These are phyloP conservation scores for Drosophila quadrilineata DNA, from an alignment of 1,140 invertebrate genomes.

Conservation along the genomic window DNA sequence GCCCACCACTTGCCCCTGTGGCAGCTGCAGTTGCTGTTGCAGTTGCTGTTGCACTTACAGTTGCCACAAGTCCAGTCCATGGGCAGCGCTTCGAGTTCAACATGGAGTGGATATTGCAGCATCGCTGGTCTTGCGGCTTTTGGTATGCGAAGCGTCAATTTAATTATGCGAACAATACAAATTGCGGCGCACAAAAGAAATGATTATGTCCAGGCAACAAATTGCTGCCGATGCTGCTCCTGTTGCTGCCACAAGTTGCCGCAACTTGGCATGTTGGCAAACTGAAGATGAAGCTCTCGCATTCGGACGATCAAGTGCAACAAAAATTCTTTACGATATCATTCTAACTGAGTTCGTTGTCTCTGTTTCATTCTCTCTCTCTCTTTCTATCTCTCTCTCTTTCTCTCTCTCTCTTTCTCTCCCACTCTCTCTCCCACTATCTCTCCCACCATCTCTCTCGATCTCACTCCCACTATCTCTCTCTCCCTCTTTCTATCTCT, in stretches of 20 bases:
- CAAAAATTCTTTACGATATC: no score
- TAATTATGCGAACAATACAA: slow-evolving; percentile 80
- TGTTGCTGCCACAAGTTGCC: no score
- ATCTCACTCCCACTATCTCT: background rate
- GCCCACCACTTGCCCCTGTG: no score
- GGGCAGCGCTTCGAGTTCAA: background rate
- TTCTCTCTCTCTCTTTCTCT: background rate
- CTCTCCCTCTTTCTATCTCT: background rate
- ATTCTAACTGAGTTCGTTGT: no score
- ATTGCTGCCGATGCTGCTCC: no score
- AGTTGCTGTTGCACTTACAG: background rate
- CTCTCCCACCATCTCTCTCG: background rate
- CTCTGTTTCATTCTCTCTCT: background rate
- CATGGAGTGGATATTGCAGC: no score
- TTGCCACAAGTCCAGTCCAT: background rate
- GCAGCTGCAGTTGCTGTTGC: slow-evolving; percentile 32
- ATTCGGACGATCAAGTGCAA: background rate
- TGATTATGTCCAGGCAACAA: slow-evolving; percentile 72
- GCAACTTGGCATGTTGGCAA: no score
- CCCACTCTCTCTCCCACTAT: background rate
- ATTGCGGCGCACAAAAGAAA: slow-evolving; percentile 64
- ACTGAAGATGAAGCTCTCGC: no score
- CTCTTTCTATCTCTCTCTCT: background rate
- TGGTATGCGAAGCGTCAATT: slow-evolving; percentile 76
- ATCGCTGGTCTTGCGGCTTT: no score